phyloP scores from a whole-genome alignment of 2,797 vertebrate species.

The Chanos chanos region DNA sequence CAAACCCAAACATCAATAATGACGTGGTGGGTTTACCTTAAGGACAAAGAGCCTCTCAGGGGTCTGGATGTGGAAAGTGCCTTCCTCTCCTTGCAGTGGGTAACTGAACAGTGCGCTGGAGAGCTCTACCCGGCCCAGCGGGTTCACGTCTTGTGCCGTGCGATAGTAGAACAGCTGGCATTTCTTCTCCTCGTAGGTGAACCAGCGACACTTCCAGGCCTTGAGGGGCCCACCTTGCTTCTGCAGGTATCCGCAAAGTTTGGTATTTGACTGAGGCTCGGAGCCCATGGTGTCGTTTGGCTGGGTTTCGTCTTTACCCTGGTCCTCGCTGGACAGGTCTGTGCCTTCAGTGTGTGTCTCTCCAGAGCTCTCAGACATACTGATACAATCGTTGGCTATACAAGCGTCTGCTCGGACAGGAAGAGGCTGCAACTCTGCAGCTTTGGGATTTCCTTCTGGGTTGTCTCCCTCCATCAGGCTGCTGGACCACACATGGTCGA shows the following conservation, averaged over 20 bases:
- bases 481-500: constrained; percentile 7
- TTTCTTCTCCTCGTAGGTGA: constrained; percentile 82
- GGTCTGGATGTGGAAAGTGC: constrained; percentile 87
- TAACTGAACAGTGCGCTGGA: constrained; percentile 76
- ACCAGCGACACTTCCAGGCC: constrained; percentile 92
- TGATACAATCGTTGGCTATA: constrained; percentile 23
- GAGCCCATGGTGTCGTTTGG: constrained; percentile 4
- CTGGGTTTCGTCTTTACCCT: background rate
- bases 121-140: constrained; percentile 83
- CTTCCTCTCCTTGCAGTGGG: constrained; percentile 75
- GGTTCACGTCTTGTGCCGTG: constrained; percentile 80
- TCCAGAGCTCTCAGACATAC: constrained; percentile 1
- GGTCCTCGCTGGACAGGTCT: constrained; percentile 12
- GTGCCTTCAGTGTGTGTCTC: constrained; percentile 19
- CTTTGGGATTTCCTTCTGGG: constrained; percentile 52
- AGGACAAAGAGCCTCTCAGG: constrained; percentile 78
- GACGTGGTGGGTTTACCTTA: constrained; percentile 74
- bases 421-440: constrained; percentile 45
- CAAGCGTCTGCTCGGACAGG: constrained; percentile 32
- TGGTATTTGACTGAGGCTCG: constrained; percentile 47
- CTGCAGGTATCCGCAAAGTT: constrained; percentile 87
- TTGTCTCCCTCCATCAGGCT: constrained; percentile 52
- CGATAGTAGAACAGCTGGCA: constrained; percentile 87
- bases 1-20: background rate
- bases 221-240: constrained; percentile 86